These are phyloP conservation scores for Cygnus atratus DNA, from an alignment of 2,113 vertebrate species.

Conservation along the genomic window DNA sequence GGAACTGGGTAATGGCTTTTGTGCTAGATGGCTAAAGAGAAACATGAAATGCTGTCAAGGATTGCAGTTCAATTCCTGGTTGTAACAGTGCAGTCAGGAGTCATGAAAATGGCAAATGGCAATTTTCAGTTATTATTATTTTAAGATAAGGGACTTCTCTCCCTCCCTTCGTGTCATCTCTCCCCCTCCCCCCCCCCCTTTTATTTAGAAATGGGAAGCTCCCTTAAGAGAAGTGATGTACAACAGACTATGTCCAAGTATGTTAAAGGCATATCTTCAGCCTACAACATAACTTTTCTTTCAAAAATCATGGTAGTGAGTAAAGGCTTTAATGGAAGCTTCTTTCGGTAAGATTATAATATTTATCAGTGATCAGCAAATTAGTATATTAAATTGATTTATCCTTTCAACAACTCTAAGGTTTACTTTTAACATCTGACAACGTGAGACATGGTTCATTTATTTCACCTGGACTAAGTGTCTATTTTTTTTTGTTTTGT, in stretches of 20 bases:
- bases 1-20: background rate
- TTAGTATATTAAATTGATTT: background rate
- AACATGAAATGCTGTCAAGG: background rate
- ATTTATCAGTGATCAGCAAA: background rate
- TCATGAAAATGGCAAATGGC: background rate
- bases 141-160: background rate
- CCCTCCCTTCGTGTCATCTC: no score
- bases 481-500: background rate
- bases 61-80: background rate
- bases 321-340: background rate
- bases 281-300: background rate
- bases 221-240: background rate
- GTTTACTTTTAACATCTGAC: background rate
- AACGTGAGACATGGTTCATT: background rate
- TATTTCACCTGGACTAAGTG: background rate
- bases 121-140: background rate
- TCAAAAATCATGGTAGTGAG: background rate
- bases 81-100: background rate
- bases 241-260: background rate
- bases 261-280: background rate
- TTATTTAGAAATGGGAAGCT: background rate
- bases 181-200: accelerated
- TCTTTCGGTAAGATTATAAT: background rate
- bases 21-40: background rate
- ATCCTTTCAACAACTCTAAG: background rate